A percentile compares a stretch with the other conserved stretches of the same genome.
These are phyloP conservation scores for Octopus bimaculoides DNA, from an alignment of 1,140 invertebrate genomes.

Conservation along the genomic window DNA sequence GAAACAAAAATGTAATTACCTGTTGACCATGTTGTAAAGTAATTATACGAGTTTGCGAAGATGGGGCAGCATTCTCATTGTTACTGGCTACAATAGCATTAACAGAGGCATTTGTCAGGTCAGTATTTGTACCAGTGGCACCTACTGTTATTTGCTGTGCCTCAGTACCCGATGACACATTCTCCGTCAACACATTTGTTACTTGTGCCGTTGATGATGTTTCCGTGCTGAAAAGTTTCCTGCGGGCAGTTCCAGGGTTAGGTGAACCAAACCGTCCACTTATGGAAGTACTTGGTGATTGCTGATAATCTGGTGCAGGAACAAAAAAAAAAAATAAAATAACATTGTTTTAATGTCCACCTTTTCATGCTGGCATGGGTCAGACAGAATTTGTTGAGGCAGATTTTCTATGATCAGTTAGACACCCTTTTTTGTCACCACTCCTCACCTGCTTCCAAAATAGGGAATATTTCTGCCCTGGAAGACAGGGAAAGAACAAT, in stretches of 20 bases:
- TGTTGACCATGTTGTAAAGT: constrained; percentile 47
- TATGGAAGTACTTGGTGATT: constrained; percentile 51
- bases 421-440: too few relatives aligned
- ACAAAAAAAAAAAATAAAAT: neutral
- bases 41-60: constrained; percentile 27
- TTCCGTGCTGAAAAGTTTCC: constrained; percentile 48
- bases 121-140: neutral
- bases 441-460: too few relatives aligned
- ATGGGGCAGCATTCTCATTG: neutral
- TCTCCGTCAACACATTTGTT: constrained; percentile 6
- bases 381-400: too few relatives aligned
- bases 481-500: too few relatives aligned
- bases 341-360: constrained; percentile 7
- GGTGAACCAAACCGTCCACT: constrained; percentile 56
- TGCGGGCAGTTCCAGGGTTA: constrained; percentile 51
- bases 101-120: neutral
- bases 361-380: too few relatives aligned
- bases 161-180: constrained; percentile 9
- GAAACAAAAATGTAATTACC: constrained; percentile 23
- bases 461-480: too few relatives aligned
- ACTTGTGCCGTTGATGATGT: constrained; percentile 16
- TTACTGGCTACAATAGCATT: neutral
- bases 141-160: constrained; percentile 18
- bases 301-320: constrained; percentile 35
- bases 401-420: too few relatives aligned